These are phyloP conservation scores for Ischnus inquisitorius DNA, from an alignment of 2,888 invertebrate species.

Conservation along the genomic window DNA sequence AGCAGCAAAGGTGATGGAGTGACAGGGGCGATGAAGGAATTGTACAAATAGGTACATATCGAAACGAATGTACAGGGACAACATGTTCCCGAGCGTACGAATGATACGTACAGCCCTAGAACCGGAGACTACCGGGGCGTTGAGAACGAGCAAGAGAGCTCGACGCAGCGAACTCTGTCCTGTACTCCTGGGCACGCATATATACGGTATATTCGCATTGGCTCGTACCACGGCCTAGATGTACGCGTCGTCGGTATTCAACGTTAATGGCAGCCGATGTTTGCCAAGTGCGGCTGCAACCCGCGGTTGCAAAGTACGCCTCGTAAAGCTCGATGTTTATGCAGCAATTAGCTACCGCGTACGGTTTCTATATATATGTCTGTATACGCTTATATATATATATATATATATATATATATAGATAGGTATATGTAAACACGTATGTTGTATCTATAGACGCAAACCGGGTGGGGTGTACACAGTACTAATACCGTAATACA, in stretches of 20 bases:
- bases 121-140: constrained; percentile 11
- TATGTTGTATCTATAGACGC: not conserved
- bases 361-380: constrained; percentile 58
- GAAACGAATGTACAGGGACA: constrained; percentile 28
- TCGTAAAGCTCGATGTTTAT: constrained; percentile 79
- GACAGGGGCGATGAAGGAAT: no score
- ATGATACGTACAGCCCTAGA: constrained; percentile 31
- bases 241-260: constrained; percentile 61
- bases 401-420: not conserved
- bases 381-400: constrained; percentile 9
- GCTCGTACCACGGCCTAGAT: constrained; percentile 44
- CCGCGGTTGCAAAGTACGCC: constrained; percentile 72
- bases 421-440: not conserved
- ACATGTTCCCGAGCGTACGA: constrained; percentile 1
- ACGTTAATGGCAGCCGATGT: constrained; percentile 83
- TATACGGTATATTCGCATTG: constrained; percentile 51
- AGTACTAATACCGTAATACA: constrained; percentile 2
- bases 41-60: constrained; percentile 27
- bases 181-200: constrained; percentile 19
- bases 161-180: constrained; percentile 19
- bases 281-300: constrained; percentile 79
- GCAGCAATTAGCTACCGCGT: constrained; percentile 81
- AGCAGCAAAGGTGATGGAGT: not conserved
- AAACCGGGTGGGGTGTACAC: not conserved
- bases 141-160: constrained; percentile 43